Evolutionary conservation across 2,888 invertebrate genomes (phyloP), one percentile per base, ranked within the genome.

Genomic region (Macropis europaea): DNA sequence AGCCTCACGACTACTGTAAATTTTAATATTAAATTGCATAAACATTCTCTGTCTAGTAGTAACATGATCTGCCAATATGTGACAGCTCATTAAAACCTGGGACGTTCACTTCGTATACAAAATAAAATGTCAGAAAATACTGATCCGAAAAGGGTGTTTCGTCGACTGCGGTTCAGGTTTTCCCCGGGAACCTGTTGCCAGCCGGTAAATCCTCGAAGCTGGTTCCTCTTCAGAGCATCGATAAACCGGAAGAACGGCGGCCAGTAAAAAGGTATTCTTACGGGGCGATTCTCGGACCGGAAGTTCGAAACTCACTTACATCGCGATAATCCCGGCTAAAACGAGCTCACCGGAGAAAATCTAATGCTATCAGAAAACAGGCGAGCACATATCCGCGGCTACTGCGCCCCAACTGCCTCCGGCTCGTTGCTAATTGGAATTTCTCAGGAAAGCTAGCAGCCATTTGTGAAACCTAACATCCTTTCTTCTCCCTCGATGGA

Each of bases 111-210:
- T n/a, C n/a, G n/a, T n/a, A n/a, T n/a, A n/a, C n/a, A n/a, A n/a
- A n/a, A n/a, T n/a, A n/a, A n/a, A n/a, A n/a, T n/a, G n/a, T n/a
- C n/a, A n/a, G n/a, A n/a, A n/a, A n/a, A n/a, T n/a, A n/a, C n/a
- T n/a, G n/a, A n/a, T n/a, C n/a, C n/a, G n/a, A n/a, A n/a, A n/a
- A n/a, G n/a, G n/a, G n/a, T n/a, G n/a, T n/a, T n/a, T n/a, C n/a
- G n/a, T n/a, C n/a, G n/a, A n/a, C n/a, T n/a, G n/a, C n/a, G n/a
- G n/a, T n/a, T n/a, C n/a, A n/a, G n/a, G n/a, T n/a, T 3, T 9
- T 17, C 42, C 11, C 19, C 42, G 17, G 26, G 26, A 26, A 69
- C 69, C 69, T 69, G 69, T 70, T 67, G 70, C 70, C 17, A 60
- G 15, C 6, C 62, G 7, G 3, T 26, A 30, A 43, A 38, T 50